Evolutionary conservation across 2,797 vertebrate genomes (phyloP).

Genomic region (Crax fasciolata): DNA sequence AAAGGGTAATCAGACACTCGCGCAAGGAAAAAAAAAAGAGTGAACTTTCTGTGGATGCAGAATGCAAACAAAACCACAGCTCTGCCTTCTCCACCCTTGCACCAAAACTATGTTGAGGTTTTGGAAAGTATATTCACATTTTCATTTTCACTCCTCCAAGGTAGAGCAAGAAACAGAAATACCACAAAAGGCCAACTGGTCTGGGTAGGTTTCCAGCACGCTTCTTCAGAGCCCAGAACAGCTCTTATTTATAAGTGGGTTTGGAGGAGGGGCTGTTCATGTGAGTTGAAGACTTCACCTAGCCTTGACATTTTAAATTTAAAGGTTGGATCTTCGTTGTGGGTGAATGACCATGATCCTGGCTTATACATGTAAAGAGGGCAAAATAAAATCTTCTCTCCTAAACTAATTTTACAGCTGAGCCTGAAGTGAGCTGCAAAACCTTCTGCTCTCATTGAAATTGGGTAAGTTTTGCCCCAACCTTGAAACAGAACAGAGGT

Average conservation of each 20-base stretch:
- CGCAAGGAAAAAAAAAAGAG: neutral
- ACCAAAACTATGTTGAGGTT: constrained; percentile 75
- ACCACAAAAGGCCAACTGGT: neutral
- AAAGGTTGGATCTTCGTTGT: neutral
- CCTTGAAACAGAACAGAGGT: neutral
- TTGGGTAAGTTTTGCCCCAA: neutral
- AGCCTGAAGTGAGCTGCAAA: neutral
- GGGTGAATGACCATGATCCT: neutral
- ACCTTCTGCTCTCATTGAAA: neutral
- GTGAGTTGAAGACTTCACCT: neutral
- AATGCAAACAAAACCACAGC: constrained; percentile 53
- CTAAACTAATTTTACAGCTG: neutral
- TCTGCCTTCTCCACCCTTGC: constrained; percentile 59
- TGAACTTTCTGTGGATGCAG: constrained; percentile 43
- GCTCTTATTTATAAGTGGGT: rapidly evolving
- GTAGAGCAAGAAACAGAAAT: constrained; percentile 65
- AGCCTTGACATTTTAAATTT: rapidly evolving
- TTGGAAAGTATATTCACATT: constrained; percentile 62
- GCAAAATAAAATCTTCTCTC: neutral
- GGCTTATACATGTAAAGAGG: neutral
- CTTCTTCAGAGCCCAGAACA: neutral
- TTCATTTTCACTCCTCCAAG: constrained; percentile 70
- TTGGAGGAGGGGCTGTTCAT: neutral
- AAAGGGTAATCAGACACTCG: neutral
- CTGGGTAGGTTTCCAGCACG: neutral